Conservation (phyloP, 1,140 invertebrate species). For the Conopomorpha cramerella region DNA sequence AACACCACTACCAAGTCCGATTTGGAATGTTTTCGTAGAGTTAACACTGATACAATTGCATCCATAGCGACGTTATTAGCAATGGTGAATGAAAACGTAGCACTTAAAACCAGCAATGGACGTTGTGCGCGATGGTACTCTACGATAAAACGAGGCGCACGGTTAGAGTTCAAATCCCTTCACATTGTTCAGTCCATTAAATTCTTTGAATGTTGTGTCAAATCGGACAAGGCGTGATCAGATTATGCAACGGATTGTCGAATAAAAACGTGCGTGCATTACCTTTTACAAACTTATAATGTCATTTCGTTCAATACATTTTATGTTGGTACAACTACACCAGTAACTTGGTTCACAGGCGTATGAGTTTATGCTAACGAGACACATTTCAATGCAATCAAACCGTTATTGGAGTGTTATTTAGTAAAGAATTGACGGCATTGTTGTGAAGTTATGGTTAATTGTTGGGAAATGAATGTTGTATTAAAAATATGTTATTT, state of each 20-base stretch:
- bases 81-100: neutral
- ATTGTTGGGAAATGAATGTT: too few species aligned
- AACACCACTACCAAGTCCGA: constrained; percentile 11
- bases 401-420: neutral
- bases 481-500: too few species aligned
- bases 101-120: constrained; percentile 4
- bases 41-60: neutral
- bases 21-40: too few species aligned
- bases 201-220: constrained; percentile 46
- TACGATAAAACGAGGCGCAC: constrained; percentile 8
- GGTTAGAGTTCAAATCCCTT: constrained; percentile 21
- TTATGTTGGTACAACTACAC: too few species aligned
- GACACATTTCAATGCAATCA: constrained; percentile 12
- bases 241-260: constrained; percentile 29
- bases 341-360: too few species aligned
- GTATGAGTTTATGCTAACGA: constrained; percentile 25
- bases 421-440: neutral
- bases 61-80: neutral
- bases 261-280: neutral
- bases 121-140: neutral
- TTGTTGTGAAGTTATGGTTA: too few species aligned
- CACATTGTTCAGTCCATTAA: constrained; percentile 51
- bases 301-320: too few species aligned
- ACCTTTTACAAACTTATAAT: neutral
- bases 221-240: constrained; percentile 38